phyloP scores from a whole-genome alignment of 2,797 vertebrate genomes.

The Cossypha polioptera region DNA sequence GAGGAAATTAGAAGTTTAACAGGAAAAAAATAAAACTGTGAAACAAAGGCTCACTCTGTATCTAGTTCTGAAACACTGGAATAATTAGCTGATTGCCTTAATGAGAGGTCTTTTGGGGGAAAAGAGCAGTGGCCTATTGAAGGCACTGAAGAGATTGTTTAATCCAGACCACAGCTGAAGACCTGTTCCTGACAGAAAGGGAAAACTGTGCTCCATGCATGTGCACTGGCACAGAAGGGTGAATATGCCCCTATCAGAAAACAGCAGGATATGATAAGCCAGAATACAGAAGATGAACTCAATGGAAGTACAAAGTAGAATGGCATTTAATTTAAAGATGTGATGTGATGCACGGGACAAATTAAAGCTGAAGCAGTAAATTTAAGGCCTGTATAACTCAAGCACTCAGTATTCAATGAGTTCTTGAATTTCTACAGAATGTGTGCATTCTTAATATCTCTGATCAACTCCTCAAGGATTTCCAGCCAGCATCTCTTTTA shows the following conservation, averaged over 20 bases:
- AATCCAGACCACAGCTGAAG: background rate
- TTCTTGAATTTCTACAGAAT: background rate
- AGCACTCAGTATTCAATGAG: background rate
- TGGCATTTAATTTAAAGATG: background rate
- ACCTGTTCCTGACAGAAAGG: background rate
- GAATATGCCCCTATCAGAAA: background rate
- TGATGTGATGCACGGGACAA: background rate
- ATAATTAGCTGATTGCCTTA: background rate
- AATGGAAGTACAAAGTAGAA: background rate
- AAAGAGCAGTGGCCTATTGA: background rate
- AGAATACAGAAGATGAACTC: background rate
- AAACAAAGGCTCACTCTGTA: background rate
- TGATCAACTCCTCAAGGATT: background rate
- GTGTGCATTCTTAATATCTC: background rate
- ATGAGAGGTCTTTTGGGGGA: background rate
- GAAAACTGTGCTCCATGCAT: background rate
- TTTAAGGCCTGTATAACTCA: background rate
- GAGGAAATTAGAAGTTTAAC: background rate
- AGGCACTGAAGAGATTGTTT: background rate
- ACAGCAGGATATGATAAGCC: background rate
- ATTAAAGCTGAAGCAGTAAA: background rate
- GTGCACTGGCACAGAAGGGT: background rate
- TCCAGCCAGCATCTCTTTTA: background rate
- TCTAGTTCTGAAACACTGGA: constrained; percentile 7
- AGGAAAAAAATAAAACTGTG: background rate